Evolutionary conservation across 1,140 invertebrate genomes (phyloP), one percentile per base, ranked within the genome.

Genomic region (Papilio aristodemus): DNA sequence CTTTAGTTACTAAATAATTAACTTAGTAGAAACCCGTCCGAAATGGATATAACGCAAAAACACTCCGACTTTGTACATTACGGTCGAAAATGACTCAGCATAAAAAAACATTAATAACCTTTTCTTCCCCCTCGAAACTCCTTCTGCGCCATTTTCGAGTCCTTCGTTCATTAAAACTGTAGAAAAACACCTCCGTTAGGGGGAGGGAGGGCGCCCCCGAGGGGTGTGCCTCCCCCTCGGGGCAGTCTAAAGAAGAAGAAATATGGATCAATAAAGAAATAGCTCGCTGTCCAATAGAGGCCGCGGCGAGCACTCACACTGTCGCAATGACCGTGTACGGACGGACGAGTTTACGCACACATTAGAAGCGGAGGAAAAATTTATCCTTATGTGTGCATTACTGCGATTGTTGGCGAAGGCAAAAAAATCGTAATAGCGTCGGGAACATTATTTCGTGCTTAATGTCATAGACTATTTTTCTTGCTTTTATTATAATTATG

Each of bases 211-310:
- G 62, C 73, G 71, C 67, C 59, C 71, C 57, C 37, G 22, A 32
- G 67, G 69, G 69, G 72, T 38, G 32, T 17, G 1, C 68, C 75
- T 70, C 75, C 73, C 74, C 50, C 72, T 46, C 69, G 67, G 86
- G 86, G 64, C 85, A 90, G 86, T 90, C 87, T 90, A 79, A 91
- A 91, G 89, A 91, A 91, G 85, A 91, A 91, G 89, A 91, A 91
- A 91, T 91, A 91, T 91, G 89, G 89, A 91, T 91, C 89, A 87
- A 91, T 91, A 90, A 90, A 91, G 89, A 91, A 91, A 90, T 91
- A 81, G 87, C 89, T 81, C 78, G 19, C 84, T 89, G 89, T 85
- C 89, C 89, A 91, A 91, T 91, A 83, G 80, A 85, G 82, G 87
- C 82, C 84, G 37, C 81, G 84, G 87, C 84, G 83, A 85, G 80